These are phyloP conservation scores for Gibbula magus DNA, from an alignment of 2,888 invertebrate genomes.

Conservation along the genomic window DNA sequence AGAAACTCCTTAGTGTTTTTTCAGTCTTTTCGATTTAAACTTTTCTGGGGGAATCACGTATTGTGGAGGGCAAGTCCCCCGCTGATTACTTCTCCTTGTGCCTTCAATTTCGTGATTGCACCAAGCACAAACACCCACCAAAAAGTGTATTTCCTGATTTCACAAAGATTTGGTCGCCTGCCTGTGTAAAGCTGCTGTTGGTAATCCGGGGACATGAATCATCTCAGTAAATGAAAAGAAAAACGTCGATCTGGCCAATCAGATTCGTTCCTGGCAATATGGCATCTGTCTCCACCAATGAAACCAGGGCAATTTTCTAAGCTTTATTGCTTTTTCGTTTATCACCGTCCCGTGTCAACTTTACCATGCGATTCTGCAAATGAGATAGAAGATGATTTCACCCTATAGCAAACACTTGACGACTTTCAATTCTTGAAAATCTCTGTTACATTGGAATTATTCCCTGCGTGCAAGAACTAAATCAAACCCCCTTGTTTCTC, in stretches of 20 bases:
- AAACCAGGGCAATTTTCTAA: conserved; percentile 9
- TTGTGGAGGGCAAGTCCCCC: not conserved
- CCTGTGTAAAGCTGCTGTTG: not conserved
- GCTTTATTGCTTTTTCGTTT: conserved; percentile 23
- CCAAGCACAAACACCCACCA: conserved; percentile 19
- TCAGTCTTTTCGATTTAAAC: conserved; percentile 10
- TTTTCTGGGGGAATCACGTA: conserved; percentile 11
- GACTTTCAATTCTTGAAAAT: conserved; percentile 19
- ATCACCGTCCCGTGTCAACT: conserved; percentile 19
- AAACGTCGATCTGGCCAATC: conserved; percentile 4
- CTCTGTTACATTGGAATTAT: conserved; percentile 20
- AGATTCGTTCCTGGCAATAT: not conserved
- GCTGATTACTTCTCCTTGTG: conserved; percentile 1
- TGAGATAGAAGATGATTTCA: conserved; percentile 21
- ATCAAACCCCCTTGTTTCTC: conserved; percentile 17
- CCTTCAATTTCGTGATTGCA: conserved; percentile 12
- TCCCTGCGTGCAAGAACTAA: conserved; percentile 12
- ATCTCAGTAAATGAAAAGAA: conserved; percentile 17
- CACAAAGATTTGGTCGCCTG: conserved; percentile 21
- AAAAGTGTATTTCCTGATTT: conserved; percentile 19
- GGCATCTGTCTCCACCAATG: not conserved
- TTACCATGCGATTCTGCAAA: conserved; percentile 21
- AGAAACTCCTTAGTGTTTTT: conserved; percentile 11
- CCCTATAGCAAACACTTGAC: conserved; percentile 20
- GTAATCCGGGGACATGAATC: conserved; percentile 18